Percentiles rank a stretch among this genome's conserved stretches.
phyloP scores from a whole-genome alignment of 2,888 invertebrate genomes.

The Macrosoma leucophasiata region DNA sequence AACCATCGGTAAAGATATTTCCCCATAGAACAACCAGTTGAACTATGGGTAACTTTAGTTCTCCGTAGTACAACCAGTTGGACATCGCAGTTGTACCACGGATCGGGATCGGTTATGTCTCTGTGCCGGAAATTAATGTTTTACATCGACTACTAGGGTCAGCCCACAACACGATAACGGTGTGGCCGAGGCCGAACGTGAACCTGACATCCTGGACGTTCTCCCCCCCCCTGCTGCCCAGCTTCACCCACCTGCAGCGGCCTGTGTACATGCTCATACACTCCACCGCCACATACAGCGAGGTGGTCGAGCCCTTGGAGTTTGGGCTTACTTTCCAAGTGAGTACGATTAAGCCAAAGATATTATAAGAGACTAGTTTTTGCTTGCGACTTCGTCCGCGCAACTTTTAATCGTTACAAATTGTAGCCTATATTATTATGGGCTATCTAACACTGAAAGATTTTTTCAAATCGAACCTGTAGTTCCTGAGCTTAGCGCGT shows the following conservation, averaged over 20 bases:
- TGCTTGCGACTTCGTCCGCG: too few species aligned
- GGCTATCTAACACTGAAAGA: too few species aligned
- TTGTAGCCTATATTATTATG: too few species aligned
- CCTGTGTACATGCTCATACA: slow-evolving; percentile 47
- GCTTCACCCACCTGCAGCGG: slow-evolving; percentile 26
- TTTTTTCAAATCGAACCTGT: too few species aligned
- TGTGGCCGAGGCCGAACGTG: slow-evolving; percentile 38
- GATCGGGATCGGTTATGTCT: background rate
- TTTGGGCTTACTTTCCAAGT: slow-evolving; percentile 39
- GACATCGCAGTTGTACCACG: too few species aligned
- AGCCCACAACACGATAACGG: slow-evolving; percentile 46
- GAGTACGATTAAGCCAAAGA: slow-evolving; percentile 30
- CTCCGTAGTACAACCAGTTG: too few species aligned
- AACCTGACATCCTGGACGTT: slow-evolving; percentile 41
- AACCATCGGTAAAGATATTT: too few species aligned
- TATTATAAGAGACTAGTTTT: too few species aligned
- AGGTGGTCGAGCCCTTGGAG: slow-evolving; percentile 22
- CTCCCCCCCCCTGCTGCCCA: slow-evolving; percentile 18
- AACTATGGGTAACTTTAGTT: too few species aligned
- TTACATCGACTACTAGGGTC: slow-evolving; percentile 33
- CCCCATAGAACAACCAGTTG: too few species aligned
- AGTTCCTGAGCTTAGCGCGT: too few species aligned
- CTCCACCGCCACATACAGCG: slow-evolving; percentile 38
- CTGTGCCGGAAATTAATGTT: background rate
- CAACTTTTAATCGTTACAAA: too few species aligned